Percentiles rank a stretch among this genome's conserved stretches.
These are phyloP conservation scores for Chalcosyrphus nemorum DNA, from an alignment of 2,888 invertebrate species.

Conservation along the genomic window DNA sequence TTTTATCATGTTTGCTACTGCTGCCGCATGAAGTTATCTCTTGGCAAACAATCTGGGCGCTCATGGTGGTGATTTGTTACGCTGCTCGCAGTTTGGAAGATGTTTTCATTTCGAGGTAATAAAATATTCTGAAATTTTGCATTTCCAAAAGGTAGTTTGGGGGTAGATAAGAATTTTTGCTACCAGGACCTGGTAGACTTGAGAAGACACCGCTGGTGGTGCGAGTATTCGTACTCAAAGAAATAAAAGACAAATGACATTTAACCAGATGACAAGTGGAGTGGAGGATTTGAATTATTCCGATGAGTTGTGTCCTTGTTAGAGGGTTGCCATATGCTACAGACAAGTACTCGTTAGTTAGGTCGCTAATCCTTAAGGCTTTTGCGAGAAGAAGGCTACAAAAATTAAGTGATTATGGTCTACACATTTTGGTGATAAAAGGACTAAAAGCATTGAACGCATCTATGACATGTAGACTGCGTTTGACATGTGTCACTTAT, in stretches of 20 bases:
- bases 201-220: conserved; percentile 4
- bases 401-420: too few relatives aligned
- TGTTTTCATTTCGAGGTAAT: conserved; percentile 64
- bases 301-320: conserved; percentile 27
- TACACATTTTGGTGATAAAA: too few relatives aligned
- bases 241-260: conserved; percentile 45
- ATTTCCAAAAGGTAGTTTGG: background rate
- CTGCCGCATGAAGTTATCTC: conserved; percentile 60
- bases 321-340: conserved; percentile 12
- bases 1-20: conserved; percentile 26
- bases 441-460: too few relatives aligned
- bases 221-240: background rate
- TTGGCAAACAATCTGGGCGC: conserved; percentile 64
- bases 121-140: conserved; percentile 53
- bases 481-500: too few relatives aligned
- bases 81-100: conserved; percentile 59
- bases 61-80: conserved; percentile 67
- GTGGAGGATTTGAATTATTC: conserved; percentile 51
- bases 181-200: conserved; percentile 5
- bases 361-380: too few relatives aligned
- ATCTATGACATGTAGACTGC: too few relatives aligned
- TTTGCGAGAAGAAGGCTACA: too few relatives aligned
- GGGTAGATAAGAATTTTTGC: conserved; percentile 46
- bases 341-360: too few relatives aligned
- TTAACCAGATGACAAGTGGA: conserved; percentile 49